phyloP scores from a whole-genome alignment of 2,797 vertebrate genomes.

The Eurystomus glaucurus region DNA sequence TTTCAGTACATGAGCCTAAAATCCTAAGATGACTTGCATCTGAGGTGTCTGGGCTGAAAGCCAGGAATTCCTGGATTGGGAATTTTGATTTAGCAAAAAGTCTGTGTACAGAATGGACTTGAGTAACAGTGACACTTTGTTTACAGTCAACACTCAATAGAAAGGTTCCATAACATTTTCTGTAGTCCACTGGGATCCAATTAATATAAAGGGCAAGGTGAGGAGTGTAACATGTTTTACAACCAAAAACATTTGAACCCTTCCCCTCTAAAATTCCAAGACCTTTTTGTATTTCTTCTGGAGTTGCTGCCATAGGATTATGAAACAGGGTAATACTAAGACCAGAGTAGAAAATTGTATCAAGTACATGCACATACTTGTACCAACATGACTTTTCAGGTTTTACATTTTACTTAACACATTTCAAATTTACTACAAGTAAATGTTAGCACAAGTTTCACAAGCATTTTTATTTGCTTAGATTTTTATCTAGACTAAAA shows the following conservation, averaged over 20 bases:
- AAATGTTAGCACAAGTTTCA: neutral
- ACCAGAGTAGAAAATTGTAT: neutral
- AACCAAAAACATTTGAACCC: neutral
- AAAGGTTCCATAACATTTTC: neutral
- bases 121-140: conserved; percentile 12
- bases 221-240: neutral
- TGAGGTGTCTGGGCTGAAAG: conserved; percentile 11
- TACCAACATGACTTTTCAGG: neutral
- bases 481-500: neutral
- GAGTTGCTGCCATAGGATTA: neutral
- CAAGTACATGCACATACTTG: neutral
- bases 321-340: neutral
- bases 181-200: neutral
- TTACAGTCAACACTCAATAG: conserved; percentile 1
- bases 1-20: neutral
- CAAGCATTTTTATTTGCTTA: neutral
- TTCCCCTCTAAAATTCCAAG: neutral
- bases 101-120: neutral
- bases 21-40: neutral
- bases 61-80: neutral
- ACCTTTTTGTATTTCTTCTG: neutral
- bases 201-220: neutral
- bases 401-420: neutral
- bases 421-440: neutral
- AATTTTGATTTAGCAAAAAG: conserved; percentile 23